A percentile compares a stretch with the other conserved stretches of the same genome.
These are phyloP conservation scores for Drosophila arizonae DNA, from an alignment of 1,140 invertebrate genomes.

Conservation along the genomic window DNA sequence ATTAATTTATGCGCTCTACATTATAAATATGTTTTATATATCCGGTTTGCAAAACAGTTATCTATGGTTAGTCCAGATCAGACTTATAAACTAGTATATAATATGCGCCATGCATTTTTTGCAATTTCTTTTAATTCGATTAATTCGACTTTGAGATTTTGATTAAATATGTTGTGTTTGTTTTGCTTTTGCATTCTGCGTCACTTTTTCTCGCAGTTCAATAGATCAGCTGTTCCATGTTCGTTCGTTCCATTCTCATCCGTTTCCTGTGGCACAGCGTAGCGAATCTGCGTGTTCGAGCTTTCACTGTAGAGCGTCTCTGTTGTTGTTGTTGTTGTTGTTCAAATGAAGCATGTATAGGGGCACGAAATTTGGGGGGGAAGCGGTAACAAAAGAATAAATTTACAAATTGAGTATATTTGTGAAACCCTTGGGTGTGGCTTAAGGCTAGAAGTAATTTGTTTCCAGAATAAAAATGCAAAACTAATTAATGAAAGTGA, in stretches of 20 bases:
- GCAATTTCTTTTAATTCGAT: conserved; percentile 15
- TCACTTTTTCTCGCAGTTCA: conserved; percentile 61
- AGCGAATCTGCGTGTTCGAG: conserved; percentile 49
- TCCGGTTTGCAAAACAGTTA: conserved; percentile 12
- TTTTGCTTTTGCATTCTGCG: not conserved
- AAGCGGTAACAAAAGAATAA: conserved; percentile 70
- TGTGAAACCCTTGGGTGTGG: conserved; percentile 42
- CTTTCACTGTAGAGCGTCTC: conserved; percentile 75
- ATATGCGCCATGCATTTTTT: conserved; percentile 32
- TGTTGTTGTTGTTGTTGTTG: conserved; percentile 21
- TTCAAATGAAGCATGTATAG: conserved; percentile 53
- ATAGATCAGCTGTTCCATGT: conserved; percentile 22
- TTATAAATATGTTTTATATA: conserved; percentile 6
- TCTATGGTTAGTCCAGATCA: conserved; percentile 29
- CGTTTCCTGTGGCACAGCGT: conserved; percentile 57
- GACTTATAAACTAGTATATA: conserved; percentile 56
- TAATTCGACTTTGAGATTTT: conserved; percentile 66
- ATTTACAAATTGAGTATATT: conserved; percentile 72
- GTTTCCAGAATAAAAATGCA: conserved; percentile 52
- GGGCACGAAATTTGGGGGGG: conserved; percentile 19
- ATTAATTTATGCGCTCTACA: conserved; percentile 27
- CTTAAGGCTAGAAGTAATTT: conserved; percentile 42
- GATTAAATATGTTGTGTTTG: conserved; percentile 62
- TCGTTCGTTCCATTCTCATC: conserved; percentile 41
- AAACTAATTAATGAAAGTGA: conserved; percentile 26